Evolutionary conservation across 1,140 invertebrate genomes (phyloP).

Genomic region (Triops longicaudatus): DNA sequence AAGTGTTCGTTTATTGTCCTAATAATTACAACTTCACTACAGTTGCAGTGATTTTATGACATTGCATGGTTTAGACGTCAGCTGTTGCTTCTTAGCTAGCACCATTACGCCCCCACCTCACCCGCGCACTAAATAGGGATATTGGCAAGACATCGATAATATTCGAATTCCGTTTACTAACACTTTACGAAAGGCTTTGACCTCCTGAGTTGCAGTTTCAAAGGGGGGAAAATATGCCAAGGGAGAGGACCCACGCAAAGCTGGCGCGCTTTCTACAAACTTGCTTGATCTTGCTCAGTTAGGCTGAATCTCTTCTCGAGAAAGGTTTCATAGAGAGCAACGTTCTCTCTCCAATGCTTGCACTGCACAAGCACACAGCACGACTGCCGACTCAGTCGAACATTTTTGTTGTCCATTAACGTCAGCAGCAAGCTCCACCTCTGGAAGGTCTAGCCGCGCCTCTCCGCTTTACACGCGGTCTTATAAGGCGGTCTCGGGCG

Average conservation of each 20-base stretch:
- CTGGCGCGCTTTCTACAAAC: constrained; percentile 14
- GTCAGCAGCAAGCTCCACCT: not conserved
- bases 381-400: not conserved
- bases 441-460: not conserved
- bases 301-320: too few species aligned
- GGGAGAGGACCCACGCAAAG: constrained; percentile 11
- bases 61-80: too few species aligned
- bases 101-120: too few species aligned
- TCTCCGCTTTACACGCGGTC: not conserved
- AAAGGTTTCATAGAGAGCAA: too few species aligned
- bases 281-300: not conserved
- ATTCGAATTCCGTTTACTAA: too few species aligned
- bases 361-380: not conserved
- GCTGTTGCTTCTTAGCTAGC: too few species aligned
- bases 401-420: constrained; percentile 7
- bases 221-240: not conserved
- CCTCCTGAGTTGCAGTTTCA: not conserved
- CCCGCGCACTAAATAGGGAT: too few species aligned
- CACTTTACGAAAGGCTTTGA: not conserved
- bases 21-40: too few species aligned
- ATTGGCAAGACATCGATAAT: too few species aligned
- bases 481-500: too few species aligned
- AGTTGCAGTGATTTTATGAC: too few species aligned
- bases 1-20: too few species aligned
- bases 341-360: not conserved